These are phyloP conservation scores for Teleiodes luculella DNA, from an alignment of 2,888 invertebrate species.

Conservation along the genomic window DNA sequence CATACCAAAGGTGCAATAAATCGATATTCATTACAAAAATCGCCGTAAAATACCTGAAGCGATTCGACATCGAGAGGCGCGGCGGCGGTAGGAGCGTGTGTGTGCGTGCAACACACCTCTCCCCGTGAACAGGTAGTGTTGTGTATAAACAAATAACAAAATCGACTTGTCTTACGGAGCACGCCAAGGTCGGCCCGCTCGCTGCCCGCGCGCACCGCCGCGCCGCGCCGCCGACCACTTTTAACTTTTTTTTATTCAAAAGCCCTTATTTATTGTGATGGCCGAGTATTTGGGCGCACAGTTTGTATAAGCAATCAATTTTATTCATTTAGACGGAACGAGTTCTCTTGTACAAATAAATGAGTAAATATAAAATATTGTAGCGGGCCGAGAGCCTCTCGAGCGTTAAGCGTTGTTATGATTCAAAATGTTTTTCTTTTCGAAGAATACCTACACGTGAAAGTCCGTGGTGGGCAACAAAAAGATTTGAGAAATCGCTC, in stretches of 20 bases:
- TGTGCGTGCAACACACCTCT: slow-evolving; percentile 38
- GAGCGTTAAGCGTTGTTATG: slow-evolving; percentile 40
- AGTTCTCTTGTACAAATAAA: slow-evolving; percentile 70
- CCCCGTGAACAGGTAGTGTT: slow-evolving; percentile 69
- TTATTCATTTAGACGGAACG: slow-evolving; percentile 76
- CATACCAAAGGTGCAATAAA: slow-evolving; percentile 65
- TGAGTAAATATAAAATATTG: slow-evolving; percentile 59
- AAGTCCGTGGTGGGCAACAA: slow-evolving; percentile 16
- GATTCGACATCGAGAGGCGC: slow-evolving; percentile 57
- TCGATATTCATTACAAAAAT: slow-evolving; percentile 73
- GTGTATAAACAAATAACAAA: slow-evolving; percentile 78
- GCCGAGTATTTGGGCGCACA: slow-evolving; percentile 76
- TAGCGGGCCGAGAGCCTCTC: slow-evolving; percentile 41
- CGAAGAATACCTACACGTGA: slow-evolving; percentile 20
- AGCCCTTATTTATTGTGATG: slow-evolving; percentile 76
- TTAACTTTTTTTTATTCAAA: slow-evolving; percentile 59
- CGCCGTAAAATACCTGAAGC: slow-evolving; percentile 68
- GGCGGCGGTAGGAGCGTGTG: slow-evolving; percentile 24
- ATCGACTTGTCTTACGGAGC: slow-evolving; percentile 74
- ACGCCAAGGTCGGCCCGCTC: slow-evolving; percentile 65
- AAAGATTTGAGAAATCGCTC: slow-evolving; percentile 18
- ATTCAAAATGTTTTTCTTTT: slow-evolving; percentile 42
- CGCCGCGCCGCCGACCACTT: slow-evolving; percentile 38
- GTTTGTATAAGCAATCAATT: slow-evolving; percentile 79
- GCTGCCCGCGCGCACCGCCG: slow-evolving; percentile 34